Evolutionary conservation across 2,113 vertebrate genomes (phyloP), one percentile per base, ranked within the genome.

Genomic region (Aptenodytes forsteri): DNA sequence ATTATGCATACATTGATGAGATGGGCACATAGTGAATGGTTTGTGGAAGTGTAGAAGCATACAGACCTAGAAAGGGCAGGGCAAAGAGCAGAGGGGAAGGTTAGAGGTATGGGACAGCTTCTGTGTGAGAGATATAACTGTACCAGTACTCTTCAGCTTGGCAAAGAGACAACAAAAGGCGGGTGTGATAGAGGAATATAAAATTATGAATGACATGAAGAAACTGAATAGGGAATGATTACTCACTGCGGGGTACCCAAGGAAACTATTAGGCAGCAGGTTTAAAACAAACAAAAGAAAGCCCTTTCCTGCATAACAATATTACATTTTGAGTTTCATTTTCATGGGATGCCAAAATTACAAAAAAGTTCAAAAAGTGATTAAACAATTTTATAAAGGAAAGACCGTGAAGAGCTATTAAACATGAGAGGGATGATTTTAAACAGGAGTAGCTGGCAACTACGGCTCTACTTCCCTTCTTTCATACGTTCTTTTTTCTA

Each of bases 201-300:
- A 91, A 95, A 96, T 93, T 87, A 96, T 94, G 92, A 97, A 85
- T 94, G 93, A 85, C 87, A 54, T 36, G 82, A 93, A 88, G 90
- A 72, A 94, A 77, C 87, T 97, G 97, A 97, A 97, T 97, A 97
- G 97, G 40, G 78, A 93, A 80, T 97, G 97, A 97, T 97, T 97
- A 86, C 97, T 96, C 95, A 91, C 97, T 62, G 85, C 12, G 3
- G 97, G 97, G 66, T 91, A 94, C 82, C 90, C 78, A 91, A 72
- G 95, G 82, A 97, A 97, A 93, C 82, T 95, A 91, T 97, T 97
- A 95, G 87, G 90, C 88, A 93, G 87, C 62, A 90, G 70, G 58
- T 97, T 88, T 97, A 97, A 97, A 97, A 97, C 97, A 97, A 97
- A 97, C 96, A 97, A 91, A 91, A 97, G 78, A 90, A 91, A 83